Evolutionary conservation across 1,140 invertebrate genomes (phyloP).

Genomic region (Bombus polaris): DNA sequence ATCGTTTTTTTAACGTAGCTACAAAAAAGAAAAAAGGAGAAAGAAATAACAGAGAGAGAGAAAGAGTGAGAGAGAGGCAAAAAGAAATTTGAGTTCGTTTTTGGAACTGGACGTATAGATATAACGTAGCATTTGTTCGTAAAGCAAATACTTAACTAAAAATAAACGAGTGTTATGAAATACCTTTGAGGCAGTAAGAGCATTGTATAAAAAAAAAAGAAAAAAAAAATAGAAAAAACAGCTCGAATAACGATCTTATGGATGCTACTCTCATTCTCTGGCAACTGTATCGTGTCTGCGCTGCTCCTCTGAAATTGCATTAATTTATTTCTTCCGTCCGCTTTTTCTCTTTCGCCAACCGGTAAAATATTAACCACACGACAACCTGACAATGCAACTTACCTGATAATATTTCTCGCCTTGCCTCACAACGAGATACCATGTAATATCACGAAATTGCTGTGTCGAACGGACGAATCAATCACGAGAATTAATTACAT

Average conservation of each 20-base stretch:
- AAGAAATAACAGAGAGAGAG: background rate
- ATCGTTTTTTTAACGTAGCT: no score
- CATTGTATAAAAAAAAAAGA: background rate
- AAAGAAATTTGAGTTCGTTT: background rate
- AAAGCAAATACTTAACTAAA: background rate
- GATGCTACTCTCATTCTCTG: background rate
- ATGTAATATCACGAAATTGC: background rate
- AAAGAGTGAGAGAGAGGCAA: no score
- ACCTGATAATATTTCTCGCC: background rate
- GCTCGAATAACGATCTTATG: background rate
- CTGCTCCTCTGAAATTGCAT: background rate
- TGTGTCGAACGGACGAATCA: constrained; percentile 20
- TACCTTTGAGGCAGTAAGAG: background rate
- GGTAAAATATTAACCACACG: background rate
- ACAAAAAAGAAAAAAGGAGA: no score
- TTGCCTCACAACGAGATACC: background rate
- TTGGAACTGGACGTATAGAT: no score
- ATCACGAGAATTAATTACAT: constrained; percentile 31
- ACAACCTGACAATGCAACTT: background rate
- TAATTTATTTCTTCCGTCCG: background rate
- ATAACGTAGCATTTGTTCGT: no score
- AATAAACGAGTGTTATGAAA: constrained; percentile 1
- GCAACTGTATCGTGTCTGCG: background rate
- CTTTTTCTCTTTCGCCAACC: background rate
- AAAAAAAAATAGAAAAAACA: background rate